Percentiles rank a stretch among this genome's conserved stretches.
phyloP scores from a whole-genome alignment of 2,113 vertebrate species.

The Emydocephalus ijimae region DNA sequence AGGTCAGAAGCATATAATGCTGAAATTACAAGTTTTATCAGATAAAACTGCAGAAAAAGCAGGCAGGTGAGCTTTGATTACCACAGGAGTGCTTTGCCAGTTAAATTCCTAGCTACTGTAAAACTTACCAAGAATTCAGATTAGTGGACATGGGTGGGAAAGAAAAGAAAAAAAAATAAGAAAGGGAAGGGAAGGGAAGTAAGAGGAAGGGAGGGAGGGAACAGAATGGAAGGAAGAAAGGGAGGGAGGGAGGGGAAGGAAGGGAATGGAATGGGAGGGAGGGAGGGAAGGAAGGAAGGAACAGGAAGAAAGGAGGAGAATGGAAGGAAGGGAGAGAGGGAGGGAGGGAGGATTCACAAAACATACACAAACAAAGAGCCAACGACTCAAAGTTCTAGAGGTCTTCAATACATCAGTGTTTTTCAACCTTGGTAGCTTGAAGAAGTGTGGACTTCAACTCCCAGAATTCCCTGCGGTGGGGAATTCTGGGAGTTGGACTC shows the following conservation, averaged over 20 bases:
- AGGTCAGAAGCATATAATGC: background rate
- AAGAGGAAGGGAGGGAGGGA: too few relatives aligned
- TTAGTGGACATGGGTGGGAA: background rate
- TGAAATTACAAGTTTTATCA: background rate
- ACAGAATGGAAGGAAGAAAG: too few relatives aligned
- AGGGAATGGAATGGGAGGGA: too few relatives aligned
- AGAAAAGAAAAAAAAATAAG: too few relatives aligned
- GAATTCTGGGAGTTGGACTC: background rate
- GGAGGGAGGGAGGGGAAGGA: rapidly evolving
- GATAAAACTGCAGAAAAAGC: background rate
- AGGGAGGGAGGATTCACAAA: background rate
- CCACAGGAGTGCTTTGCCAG: background rate
- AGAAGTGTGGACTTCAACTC: background rate
- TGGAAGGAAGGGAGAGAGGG: too few relatives aligned
- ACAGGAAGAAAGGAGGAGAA: too few relatives aligned
- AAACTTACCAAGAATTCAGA: background rate
- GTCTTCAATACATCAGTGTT: background rate
- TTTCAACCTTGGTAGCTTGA: background rate
- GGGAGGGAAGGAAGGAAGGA: too few relatives aligned
- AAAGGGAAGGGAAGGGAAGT: rapidly evolving
- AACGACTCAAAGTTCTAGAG: too few relatives aligned
- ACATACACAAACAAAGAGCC: background rate
- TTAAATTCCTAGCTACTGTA: background rate
- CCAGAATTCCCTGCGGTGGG: background rate
- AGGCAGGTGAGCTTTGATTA: background rate